Percentiles rank a stretch among this genome's conserved stretches.
These are phyloP conservation scores for Drosophila saltans DNA, from an alignment of 1,140 invertebrate species.

Conservation along the genomic window DNA sequence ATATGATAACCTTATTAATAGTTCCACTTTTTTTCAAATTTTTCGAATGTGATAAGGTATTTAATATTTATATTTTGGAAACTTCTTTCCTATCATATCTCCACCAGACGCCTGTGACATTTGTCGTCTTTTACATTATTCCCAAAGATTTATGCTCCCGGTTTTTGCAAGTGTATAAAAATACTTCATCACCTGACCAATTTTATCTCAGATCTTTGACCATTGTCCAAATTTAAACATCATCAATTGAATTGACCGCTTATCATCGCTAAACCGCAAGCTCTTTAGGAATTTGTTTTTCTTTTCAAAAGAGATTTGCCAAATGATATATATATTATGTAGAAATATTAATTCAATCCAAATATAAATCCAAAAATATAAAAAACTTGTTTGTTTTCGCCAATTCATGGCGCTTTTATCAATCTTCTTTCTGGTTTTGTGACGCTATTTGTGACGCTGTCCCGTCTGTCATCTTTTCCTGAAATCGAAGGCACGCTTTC, in stretches of 20 bases:
- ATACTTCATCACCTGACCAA: constrained; percentile 4
- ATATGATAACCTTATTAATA: neutral
- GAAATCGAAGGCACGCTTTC: neutral
- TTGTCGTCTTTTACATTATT: neutral
- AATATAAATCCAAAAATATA: neutral
- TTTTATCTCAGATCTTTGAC: neutral
- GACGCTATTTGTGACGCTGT: neutral
- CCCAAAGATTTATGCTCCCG: neutral
- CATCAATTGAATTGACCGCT: constrained; percentile 1
- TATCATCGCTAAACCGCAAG: neutral
- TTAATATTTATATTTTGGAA: neutral
- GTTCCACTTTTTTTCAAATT: neutral
- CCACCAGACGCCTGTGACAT: neutral
- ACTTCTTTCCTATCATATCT: neutral
- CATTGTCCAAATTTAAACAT: neutral
- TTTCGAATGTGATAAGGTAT: neutral
- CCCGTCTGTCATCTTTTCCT: neutral
- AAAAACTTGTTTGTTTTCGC: no score
- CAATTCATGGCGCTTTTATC: no score
- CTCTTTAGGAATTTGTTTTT: neutral
- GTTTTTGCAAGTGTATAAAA: neutral
- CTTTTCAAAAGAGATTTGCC: neutral
- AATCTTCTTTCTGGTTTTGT: neutral
- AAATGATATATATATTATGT: neutral
- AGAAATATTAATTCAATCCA: neutral